Conservation (phyloP, 1,140 invertebrate species). For the Holcopasites calliopsidis region DNA sequence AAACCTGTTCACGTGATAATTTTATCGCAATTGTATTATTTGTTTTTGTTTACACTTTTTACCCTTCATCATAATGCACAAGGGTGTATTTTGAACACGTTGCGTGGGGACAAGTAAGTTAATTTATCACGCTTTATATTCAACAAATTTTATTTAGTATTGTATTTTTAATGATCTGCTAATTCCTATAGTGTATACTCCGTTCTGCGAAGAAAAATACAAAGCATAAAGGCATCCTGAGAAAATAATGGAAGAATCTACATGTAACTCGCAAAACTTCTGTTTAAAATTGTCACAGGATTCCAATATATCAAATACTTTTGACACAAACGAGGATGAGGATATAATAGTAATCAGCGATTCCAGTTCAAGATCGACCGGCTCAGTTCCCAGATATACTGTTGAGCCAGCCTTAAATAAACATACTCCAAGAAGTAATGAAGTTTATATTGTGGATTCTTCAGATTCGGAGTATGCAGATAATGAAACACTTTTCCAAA, state of each 20-base stretch:
- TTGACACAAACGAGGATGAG: neutral
- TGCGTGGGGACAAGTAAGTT: slow-evolving; percentile 18
- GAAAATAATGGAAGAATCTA: neutral
- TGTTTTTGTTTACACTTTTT: slow-evolving; percentile 8
- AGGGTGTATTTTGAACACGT: neutral
- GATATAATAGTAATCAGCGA: slow-evolving; percentile 60
- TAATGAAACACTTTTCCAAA: neutral
- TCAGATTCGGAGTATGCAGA: slow-evolving; percentile 30
- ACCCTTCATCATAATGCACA: neutral
- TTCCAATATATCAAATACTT: slow-evolving; percentile 44
- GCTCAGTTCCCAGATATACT: neutral
- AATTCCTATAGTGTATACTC: neutral
- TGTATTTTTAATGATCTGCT: neutral
- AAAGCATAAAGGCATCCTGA: neutral
- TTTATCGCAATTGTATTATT: neutral
- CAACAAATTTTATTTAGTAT: neutral
- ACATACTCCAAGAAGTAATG: neutral
- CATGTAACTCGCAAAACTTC: slow-evolving; percentile 46
- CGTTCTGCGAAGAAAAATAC: neutral
- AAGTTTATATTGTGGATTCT: slow-evolving; percentile 20
- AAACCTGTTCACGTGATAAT: neutral
- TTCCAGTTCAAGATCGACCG: slow-evolving; percentile 38
- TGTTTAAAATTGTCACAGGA: slow-evolving; percentile 43
- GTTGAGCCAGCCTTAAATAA: neutral
- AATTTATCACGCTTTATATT: neutral